phyloP scores from a whole-genome alignment of 53 echinoderm and acorn worm species.

The Astropecten irregularis region DNA sequence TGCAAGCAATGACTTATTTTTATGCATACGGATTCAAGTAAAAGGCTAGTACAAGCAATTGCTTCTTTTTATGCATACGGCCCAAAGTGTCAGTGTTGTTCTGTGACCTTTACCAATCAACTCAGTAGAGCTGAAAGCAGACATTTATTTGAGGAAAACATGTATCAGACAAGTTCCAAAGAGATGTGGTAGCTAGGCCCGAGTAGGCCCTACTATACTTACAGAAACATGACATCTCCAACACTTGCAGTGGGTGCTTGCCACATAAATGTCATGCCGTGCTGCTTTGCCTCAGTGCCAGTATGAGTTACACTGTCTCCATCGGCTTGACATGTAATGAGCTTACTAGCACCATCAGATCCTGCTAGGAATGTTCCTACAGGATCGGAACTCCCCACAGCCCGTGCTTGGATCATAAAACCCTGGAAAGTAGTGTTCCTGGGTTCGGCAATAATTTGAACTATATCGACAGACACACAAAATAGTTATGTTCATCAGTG shows the following conservation, averaged over 20 bases:
- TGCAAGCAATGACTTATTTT: no score
- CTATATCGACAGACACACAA: no score
- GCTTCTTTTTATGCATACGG: no score
- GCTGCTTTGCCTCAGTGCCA: not conserved
- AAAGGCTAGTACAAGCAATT: no score
- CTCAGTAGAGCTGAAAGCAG: no score
- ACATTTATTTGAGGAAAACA: no score
- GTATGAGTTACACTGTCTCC: conserved; percentile 63
- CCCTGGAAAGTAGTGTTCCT: conserved; percentile 44
- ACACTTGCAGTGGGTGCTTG: conserved; percentile 33
- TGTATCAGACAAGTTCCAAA: no score
- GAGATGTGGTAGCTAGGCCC: no score
- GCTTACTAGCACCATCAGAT: conserved; percentile 5
- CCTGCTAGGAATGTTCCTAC: conserved; percentile 56
- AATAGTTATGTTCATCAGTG: no score
- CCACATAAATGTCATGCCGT: conserved; percentile 52
- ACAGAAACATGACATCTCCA: conserved; percentile 65
- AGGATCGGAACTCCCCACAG: conserved; percentile 20
- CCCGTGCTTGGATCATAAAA: conserved; percentile 62
- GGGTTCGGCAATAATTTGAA: not conserved
- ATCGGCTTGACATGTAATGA: conserved; percentile 15
- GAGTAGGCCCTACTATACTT: conserved; percentile 25
- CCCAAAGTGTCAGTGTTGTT: no score
- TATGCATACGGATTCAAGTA: no score
- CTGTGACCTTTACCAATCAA: no score